Evolutionary conservation across 2,797 vertebrate genomes (phyloP).

Genomic region (Catostomus latipinnis): DNA sequence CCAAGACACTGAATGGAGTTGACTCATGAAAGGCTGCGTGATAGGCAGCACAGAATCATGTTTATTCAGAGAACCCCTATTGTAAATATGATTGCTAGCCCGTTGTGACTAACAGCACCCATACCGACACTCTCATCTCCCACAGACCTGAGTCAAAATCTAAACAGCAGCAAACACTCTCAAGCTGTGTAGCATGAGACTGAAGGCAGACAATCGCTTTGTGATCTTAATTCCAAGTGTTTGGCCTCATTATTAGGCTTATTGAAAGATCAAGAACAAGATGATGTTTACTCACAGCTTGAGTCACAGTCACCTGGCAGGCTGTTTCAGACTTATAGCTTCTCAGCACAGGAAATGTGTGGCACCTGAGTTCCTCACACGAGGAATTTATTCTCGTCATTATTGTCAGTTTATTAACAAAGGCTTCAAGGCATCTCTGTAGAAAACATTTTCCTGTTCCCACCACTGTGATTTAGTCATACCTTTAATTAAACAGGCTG

Average conservation of each 20-base stretch:
- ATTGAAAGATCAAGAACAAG: conserved; percentile 58
- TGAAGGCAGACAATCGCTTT: conserved; percentile 70
- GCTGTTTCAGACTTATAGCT: conserved; percentile 43
- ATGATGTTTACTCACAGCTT: conserved; percentile 58
- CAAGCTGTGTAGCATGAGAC: conserved; percentile 57
- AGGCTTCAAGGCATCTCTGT: conserved; percentile 48
- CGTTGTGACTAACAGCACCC: conserved; percentile 64
- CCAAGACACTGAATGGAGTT: neutral
- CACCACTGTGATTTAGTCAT: conserved; percentile 48
- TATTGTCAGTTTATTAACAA: conserved; percentile 45
- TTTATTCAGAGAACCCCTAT: conserved; percentile 40
- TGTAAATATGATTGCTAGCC: conserved; percentile 39
- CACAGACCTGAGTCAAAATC: conserved; percentile 43
- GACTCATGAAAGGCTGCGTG: conserved; percentile 12
- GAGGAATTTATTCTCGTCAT: conserved; percentile 34
- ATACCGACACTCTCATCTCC: conserved; percentile 46
- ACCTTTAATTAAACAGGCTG: conserved; percentile 58
- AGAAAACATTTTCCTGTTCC: conserved; percentile 48
- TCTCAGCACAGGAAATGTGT: conserved; percentile 39
- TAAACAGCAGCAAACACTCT: conserved; percentile 12
- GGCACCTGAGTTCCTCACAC: conserved; percentile 29
- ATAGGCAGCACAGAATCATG: conserved; percentile 13
- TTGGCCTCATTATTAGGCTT: conserved; percentile 57
- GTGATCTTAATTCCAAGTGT: conserved; percentile 66
- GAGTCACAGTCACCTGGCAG: conserved; percentile 55